Percentiles rank a stretch among this genome's conserved stretches.
phyloP scores from a whole-genome alignment of 2,113 vertebrate genomes.

The human (Homo sapiens) region DNA sequence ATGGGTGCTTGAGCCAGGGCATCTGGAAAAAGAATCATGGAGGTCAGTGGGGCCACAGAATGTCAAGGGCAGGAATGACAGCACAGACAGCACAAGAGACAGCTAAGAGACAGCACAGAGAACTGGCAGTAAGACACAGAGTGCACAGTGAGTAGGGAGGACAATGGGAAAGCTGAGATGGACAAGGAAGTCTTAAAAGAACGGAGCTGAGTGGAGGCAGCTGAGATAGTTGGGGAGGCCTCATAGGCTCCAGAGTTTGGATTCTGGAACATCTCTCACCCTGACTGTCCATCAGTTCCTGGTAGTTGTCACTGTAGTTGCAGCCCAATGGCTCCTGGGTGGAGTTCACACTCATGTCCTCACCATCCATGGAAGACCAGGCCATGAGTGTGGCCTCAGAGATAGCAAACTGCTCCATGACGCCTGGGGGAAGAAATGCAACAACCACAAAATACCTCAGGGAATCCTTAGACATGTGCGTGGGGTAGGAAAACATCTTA shows the following conservation, averaged over 20 bases:
- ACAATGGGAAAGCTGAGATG: neutral
- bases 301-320: slow-evolving; percentile 95
- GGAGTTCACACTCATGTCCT: slow-evolving; percentile 95
- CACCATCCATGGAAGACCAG: slow-evolving; percentile 98
- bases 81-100: neutral
- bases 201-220: neutral
- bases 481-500: too few relatives aligned
- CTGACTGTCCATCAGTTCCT: slow-evolving; percentile 92
- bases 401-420: slow-evolving; percentile 98
- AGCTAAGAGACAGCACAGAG: neutral
- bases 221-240: neutral
- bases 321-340: slow-evolving; percentile 93
- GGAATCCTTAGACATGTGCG: neutral
- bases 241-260: neutral
- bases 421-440: slow-evolving; percentile 83
- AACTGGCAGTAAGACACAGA: fast-evolving
- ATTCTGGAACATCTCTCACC: slow-evolving; percentile 78
- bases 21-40: slow-evolving; percentile 79
- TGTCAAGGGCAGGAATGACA: neutral
- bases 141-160: neutral
- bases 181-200: neutral
- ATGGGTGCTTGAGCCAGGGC: slow-evolving; percentile 93
- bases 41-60: neutral
- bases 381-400: slow-evolving; percentile 97
- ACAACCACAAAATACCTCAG: neutral